Evolutionary conservation across 1,140 invertebrate species (phyloP), one percentile per base, ranked within the genome.

Genomic region (Cydia strobilella): DNA sequence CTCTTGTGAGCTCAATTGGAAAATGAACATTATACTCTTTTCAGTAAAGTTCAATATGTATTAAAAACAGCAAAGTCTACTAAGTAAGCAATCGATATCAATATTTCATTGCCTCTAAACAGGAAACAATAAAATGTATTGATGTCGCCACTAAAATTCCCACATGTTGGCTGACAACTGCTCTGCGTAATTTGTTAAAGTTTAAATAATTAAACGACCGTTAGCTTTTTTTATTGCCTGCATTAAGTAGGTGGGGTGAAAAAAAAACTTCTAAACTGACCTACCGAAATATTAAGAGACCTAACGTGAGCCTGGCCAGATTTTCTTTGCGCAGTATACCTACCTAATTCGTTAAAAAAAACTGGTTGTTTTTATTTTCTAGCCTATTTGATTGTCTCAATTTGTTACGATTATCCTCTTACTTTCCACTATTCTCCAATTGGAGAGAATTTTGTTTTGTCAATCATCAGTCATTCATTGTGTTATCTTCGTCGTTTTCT

Each of bases 41-140:
- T 51, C 6, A 51, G n/a, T n/a, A 51, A 51, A 51, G 48, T 51
- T 51, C 48, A 51, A 51, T n/a, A 18, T 51, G 42, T 18, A 51
- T 18, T 18, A 18, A 51, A n/a, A 6, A 51, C n/a, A 18, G n/a
- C 7, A 4, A 18, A n/a, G n/a, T 12, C 18, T 59, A 59, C 6
- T 18, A 59, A 59, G 20, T 59, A 59, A 59, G 54, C 20, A 59
- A 59, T 59, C 54, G 54, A 59, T 59, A 59, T 59, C 54, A 59
- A 59, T 59, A 59, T 59, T 59, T 59, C 54, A 59, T 59, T 59
- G 54, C 7, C 25, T 66, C 27, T 35, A 35, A 66, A 73, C 74
- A 80, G 79, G 76, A 80, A 77, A 59, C 73, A 66, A 77, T 77
- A 77, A 80, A 77, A 71, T 63, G 69, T 39, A 35, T 31, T 35